Evolutionary conservation across 1,140 invertebrate genomes (phyloP).

Genomic region (Drosophila micromelanica): DNA sequence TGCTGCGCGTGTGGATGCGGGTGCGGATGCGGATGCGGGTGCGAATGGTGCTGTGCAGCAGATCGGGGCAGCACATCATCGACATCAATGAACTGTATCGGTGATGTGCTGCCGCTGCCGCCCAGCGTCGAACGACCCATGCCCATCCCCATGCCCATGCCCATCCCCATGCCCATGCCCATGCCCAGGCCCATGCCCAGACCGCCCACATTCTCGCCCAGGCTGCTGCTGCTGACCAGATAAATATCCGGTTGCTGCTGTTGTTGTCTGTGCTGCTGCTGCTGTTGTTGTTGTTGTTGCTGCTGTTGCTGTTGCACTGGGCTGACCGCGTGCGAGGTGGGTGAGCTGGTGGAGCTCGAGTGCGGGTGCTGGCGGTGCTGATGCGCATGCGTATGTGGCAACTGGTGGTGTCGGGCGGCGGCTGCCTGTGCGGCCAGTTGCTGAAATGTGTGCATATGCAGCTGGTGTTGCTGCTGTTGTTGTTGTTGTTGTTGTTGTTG

Average conservation of each 20-base stretch:
- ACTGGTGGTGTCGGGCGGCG: constrained; percentile 64
- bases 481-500: constrained; percentile 62
- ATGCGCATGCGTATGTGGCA: constrained; percentile 46
- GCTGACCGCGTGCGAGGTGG: constrained; percentile 76
- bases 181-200: constrained; percentile 62
- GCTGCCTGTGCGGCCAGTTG: constrained; percentile 78
- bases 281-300: constrained; percentile 55
- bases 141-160: constrained; percentile 58
- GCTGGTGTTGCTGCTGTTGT: constrained; percentile 69
- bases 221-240: constrained; percentile 83
- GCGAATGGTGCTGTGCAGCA: constrained; percentile 31
- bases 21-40: constrained; percentile 26
- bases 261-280: constrained; percentile 49
- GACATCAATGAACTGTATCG: constrained; percentile 83
- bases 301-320: constrained; percentile 68
- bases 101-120: constrained; percentile 76
- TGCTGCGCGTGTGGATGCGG: constrained; percentile 23
- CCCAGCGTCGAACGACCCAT: constrained; percentile 58
- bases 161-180: constrained; percentile 65
- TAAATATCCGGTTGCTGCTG: constrained; percentile 79
- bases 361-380: constrained; percentile 72
- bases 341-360: constrained; percentile 77
- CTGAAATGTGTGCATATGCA: constrained; percentile 78
- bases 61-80: constrained; percentile 75
- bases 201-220: constrained; percentile 78